Conservation (phyloP, 2,797 vertebrate genomes). For the Synanceia verrucosa region DNA sequence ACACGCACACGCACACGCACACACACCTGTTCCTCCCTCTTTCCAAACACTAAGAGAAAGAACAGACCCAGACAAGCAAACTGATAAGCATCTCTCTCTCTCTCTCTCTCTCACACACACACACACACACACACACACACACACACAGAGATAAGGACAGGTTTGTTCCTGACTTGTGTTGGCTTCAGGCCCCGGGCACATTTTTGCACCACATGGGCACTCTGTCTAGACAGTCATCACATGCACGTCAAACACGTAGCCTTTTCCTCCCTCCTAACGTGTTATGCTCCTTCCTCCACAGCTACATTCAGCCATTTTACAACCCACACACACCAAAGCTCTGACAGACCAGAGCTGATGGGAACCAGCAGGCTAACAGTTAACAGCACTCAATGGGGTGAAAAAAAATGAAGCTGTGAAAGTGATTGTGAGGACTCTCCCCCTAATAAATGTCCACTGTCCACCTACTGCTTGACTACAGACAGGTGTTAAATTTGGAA, state of each 20-base stretch:
- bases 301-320: constrained; percentile 74
- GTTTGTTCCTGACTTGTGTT: constrained; percentile 72
- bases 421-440: constrained; percentile 21
- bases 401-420: constrained; percentile 28
- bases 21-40: constrained; percentile 68
- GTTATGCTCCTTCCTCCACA: constrained; percentile 49
- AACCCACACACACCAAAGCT: constrained; percentile 43
- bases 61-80: constrained; percentile 63
- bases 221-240: constrained; percentile 78
- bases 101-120: constrained; percentile 21
- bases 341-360: constrained; percentile 24
- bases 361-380: constrained; percentile 4
- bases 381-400: constrained; percentile 19
- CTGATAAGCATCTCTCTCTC: constrained; percentile 62
- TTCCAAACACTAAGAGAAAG: constrained; percentile 62
- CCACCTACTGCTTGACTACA: constrained; percentile 9
- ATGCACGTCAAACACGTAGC: constrained; percentile 25
- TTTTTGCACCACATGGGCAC: constrained; percentile 74
- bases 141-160: constrained; percentile 61
- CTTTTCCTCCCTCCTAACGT: constrained; percentile 38
- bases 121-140: constrained; percentile 16
- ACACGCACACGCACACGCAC: constrained; percentile 27
- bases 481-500: constrained; percentile 45
- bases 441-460: constrained; percentile 5
- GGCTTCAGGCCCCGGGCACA: constrained; percentile 72